Evolutionary conservation across 2,113 vertebrate genomes (phyloP).

Genomic region (Periophthalmus modestus): DNA sequence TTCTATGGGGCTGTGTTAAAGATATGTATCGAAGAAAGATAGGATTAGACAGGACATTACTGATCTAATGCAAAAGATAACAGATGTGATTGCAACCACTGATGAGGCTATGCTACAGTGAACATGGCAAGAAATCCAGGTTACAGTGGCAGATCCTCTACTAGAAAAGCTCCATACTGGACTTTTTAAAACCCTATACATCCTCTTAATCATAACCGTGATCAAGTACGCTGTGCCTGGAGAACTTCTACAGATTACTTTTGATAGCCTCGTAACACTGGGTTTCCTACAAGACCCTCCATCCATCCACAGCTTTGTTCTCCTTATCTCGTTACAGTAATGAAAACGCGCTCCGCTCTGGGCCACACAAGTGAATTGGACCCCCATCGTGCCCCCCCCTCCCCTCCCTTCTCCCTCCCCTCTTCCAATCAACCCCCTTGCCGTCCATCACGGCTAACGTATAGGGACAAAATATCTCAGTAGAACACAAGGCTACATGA

Average conservation of each 20-base stretch:
- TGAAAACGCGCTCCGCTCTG: background rate
- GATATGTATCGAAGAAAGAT: no score
- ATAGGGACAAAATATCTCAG: slow-evolving; percentile 37
- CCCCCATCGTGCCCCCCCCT: slow-evolving; percentile 29
- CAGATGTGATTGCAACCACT: no score
- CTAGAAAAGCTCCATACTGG: no score
- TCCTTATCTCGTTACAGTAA: slow-evolving; percentile 6
- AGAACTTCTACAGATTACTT: background rate
- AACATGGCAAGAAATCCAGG: no score
- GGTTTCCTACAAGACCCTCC: background rate
- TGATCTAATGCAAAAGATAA: no score
- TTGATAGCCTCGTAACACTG: background rate
- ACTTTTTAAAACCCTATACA: no score
- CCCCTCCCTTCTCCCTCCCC: background rate
- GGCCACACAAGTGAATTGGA: slow-evolving; percentile 17
- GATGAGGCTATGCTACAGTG: no score
- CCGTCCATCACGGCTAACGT: slow-evolving; percentile 23
- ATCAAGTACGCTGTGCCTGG: background rate
- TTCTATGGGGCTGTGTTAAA: no score
- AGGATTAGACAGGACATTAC: no score
- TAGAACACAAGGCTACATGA: slow-evolving; percentile 44
- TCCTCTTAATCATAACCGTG: background rate
- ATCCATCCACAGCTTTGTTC: slow-evolving; percentile 4
- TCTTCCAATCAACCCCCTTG: slow-evolving; percentile 15
- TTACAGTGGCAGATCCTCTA: no score